Conservation (phyloP, 2,888 invertebrate genomes). For the Sipunculus nudus region DNA sequence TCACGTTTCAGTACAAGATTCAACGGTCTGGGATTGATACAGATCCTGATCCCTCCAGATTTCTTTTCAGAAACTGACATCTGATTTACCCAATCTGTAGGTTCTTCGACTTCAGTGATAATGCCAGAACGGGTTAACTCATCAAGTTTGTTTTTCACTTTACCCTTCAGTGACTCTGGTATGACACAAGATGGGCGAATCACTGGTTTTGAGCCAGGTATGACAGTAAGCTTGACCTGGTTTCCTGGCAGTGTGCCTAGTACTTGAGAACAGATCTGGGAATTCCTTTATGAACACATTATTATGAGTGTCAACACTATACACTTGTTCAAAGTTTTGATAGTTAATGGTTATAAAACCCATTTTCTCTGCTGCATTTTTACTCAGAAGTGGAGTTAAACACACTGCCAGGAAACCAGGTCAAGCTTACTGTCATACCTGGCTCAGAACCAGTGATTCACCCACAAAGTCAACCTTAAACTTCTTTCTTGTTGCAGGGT, state of each 20-base stretch:
- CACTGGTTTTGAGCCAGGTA: not conserved
- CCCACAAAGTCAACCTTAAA: slow-evolving; percentile 4
- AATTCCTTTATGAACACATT: not conserved
- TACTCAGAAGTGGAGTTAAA: not conserved
- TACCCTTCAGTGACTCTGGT: slow-evolving; percentile 1
- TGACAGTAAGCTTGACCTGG: slow-evolving; percentile 2
- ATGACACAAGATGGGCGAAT: slow-evolving; percentile 4
- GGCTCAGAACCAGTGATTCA: not conserved
- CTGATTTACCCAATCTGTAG: slow-evolving; percentile 2
- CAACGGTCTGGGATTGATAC: slow-evolving; percentile 15
- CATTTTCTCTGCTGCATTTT: slow-evolving; percentile 11
- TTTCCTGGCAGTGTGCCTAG: slow-evolving; percentile 10
- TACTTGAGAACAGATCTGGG: slow-evolving; percentile 3
- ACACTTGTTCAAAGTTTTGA: slow-evolving; percentile 6
- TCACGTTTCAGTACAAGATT: slow-evolving; percentile 17
- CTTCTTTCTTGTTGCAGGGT: not conserved
- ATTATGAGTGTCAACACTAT: not conserved
- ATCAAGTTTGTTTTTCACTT: slow-evolving; percentile 5
- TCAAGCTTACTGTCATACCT: not conserved
- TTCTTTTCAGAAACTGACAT: slow-evolving; percentile 14
- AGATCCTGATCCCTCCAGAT: slow-evolving; percentile 11
- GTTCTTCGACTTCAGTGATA: slow-evolving; percentile 6
- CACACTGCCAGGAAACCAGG: slow-evolving; percentile 1
- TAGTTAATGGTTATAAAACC: slow-evolving; percentile 17
- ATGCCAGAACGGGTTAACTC: not conserved